phyloP scores from a whole-genome alignment of 1,140 invertebrate genomes.

The Brachionus angularis region DNA sequence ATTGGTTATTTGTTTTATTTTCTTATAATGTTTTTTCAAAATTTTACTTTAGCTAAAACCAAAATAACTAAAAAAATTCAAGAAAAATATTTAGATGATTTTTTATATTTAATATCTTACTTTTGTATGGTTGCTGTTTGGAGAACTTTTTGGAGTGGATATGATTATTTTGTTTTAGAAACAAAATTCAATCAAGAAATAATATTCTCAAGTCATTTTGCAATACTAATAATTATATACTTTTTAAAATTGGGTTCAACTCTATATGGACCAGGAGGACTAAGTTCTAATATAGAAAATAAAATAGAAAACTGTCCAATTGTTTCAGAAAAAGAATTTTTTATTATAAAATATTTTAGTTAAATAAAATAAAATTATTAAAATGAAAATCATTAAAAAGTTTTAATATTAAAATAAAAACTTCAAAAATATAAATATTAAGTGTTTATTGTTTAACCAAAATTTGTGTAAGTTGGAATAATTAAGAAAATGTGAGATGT shows the following conservation, averaged over 20 bases:
- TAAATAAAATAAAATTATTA: too few species aligned
- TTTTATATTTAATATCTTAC: neutral
- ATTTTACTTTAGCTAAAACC: too few species aligned
- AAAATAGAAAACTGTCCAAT: too few species aligned
- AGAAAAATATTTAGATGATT: neutral
- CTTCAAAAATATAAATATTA: too few species aligned
- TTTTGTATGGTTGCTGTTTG: neutral
- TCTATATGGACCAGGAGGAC: neutral
- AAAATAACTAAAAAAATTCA: neutral
- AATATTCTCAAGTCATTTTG: neutral
- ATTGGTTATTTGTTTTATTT: neutral
- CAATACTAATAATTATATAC: neutral
- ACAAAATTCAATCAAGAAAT: neutral
- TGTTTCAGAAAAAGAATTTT: too few species aligned
- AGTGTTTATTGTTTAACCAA: too few species aligned
- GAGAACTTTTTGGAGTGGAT: neutral
- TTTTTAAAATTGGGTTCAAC: neutral
- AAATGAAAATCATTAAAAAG: too few species aligned
- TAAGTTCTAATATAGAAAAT: too few species aligned
- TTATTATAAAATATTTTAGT: too few species aligned
- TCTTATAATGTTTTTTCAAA: neutral
- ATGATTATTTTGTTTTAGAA: neutral
- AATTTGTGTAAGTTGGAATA: too few species aligned
- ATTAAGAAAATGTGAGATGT: too few species aligned
- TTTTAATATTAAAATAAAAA: too few species aligned